Percentiles rank a stretch among this genome's conserved stretches.
Conservation (phyloP, 2,888 invertebrate species). For the Notodonta dromedarius region DNA sequence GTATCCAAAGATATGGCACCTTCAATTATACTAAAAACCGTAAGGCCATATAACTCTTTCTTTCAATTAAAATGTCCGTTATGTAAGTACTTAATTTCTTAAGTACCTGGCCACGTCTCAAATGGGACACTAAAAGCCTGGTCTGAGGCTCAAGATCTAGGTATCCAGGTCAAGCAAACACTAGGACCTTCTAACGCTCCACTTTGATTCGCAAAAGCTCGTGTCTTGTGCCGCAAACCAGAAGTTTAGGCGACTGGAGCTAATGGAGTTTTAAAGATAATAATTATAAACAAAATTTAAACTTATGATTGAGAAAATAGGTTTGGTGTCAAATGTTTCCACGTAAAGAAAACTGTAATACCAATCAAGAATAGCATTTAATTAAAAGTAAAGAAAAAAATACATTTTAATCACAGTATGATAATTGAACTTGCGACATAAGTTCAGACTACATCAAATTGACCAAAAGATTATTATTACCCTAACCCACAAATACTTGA, state of each 20-base stretch:
- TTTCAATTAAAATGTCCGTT: not conserved
- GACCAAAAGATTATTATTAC: too few relatives aligned
- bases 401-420: too few relatives aligned
- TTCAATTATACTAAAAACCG: not conserved
- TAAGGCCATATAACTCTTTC: not conserved
- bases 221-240: slow-evolving; percentile 12
- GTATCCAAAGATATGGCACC: too few relatives aligned
- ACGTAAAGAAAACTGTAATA: too few relatives aligned
- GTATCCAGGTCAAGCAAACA: slow-evolving; percentile 57
- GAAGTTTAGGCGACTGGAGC: not conserved
- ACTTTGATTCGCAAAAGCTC: slow-evolving; percentile 27
- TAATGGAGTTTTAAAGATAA: not conserved
- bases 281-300: not conserved
- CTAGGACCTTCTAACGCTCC: slow-evolving; percentile 36
- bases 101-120: slow-evolving; percentile 11
- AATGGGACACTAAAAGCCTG: slow-evolving; percentile 24
- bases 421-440: too few relatives aligned
- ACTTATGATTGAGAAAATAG: too few relatives aligned
- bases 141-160: slow-evolving; percentile 40
- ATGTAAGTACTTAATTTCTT: slow-evolving; percentile 27
- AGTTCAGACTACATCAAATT: too few relatives aligned
- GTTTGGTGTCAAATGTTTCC: too few relatives aligned
- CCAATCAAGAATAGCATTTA: too few relatives aligned
- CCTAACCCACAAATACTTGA: too few relatives aligned
- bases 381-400: too few relatives aligned